Percentiles rank a stretch among this genome's conserved stretches.
These are phyloP conservation scores for Chlorops oryzae DNA, from an alignment of 1,140 invertebrate genomes.

Conservation along the genomic window DNA sequence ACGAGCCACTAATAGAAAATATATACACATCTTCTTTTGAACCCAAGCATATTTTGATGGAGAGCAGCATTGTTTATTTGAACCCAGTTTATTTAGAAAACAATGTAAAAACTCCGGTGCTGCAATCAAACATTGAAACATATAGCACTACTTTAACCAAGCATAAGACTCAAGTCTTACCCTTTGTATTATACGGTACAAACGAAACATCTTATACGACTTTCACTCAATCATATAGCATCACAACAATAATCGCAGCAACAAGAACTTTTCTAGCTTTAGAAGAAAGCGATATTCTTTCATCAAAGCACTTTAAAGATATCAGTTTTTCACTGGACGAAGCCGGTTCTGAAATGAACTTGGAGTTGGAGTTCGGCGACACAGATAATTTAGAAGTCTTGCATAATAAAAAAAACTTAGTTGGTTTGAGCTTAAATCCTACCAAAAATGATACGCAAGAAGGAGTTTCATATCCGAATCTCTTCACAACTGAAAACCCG, in stretches of 20 bases:
- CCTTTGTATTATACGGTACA: constrained; percentile 61
- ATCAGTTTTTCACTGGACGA: constrained; percentile 80
- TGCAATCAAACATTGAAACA: constrained; percentile 84
- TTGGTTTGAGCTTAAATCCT: background rate
- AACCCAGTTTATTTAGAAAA: constrained; percentile 69
- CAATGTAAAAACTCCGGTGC: constrained; percentile 68
- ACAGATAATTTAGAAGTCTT: constrained; percentile 64
- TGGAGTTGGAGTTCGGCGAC: constrained; percentile 78
- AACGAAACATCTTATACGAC: constrained; percentile 69
- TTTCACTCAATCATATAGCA: constrained; percentile 79
- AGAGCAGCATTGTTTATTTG: constrained; percentile 73
- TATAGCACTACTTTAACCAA: constrained; percentile 83
- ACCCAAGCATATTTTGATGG: constrained; percentile 64
- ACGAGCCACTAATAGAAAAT: constrained; percentile 77
- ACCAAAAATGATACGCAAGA: constrained; percentile 28
- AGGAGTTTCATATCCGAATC: constrained; percentile 47
- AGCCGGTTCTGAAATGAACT: constrained; percentile 78
- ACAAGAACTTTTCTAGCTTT: constrained; percentile 81
- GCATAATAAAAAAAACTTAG: constrained; percentile 47
- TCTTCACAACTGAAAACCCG: constrained; percentile 39
- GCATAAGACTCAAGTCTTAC: constrained; percentile 79
- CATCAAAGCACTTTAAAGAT: constrained; percentile 65
- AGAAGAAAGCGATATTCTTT: constrained; percentile 65
- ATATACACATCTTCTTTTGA: constrained; percentile 72
- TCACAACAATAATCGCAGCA: constrained; percentile 77